Evolutionary conservation across 2,888 invertebrate genomes (phyloP).

Genomic region (Cerastis rubricosa): DNA sequence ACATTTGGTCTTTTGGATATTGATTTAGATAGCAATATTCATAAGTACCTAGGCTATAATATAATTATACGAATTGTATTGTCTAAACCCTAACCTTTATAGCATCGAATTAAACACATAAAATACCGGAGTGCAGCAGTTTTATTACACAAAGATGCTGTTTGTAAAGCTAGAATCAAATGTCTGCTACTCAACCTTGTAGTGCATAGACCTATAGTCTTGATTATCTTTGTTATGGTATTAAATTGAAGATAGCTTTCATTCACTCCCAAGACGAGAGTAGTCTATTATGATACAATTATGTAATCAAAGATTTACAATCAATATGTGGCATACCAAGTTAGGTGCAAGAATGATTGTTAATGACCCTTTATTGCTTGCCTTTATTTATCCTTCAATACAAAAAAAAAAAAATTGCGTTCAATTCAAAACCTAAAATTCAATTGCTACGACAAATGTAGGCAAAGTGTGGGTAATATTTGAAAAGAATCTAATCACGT

Average conservation of each 20-base stretch:
- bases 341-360: not conserved
- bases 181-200: not conserved
- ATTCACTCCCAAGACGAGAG: not conserved
- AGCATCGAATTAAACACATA: no score
- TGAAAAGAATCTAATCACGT: not conserved
- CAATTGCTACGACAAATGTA: not conserved
- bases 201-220: conserved; percentile 1
- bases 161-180: not conserved
- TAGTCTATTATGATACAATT: not conserved
- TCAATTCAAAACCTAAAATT: not conserved
- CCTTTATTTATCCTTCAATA: no score
- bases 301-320: conserved; percentile 9
- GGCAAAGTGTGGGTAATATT: not conserved
- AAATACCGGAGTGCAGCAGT: no score
- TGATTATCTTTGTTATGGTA: conserved; percentile 12
- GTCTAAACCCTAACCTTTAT: no score
- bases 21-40: no score
- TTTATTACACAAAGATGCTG: no score
- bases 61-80: no score
- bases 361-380: not conserved
- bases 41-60: no score
- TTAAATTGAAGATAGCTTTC: not conserved
- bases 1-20: no score
- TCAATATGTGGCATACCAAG: not conserved
- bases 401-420: not conserved